A percentile compares a stretch with the other conserved stretches of the same genome.
These are phyloP conservation scores for Limenitis camilla DNA, from an alignment of 2,888 invertebrate genomes.

Conservation along the genomic window DNA sequence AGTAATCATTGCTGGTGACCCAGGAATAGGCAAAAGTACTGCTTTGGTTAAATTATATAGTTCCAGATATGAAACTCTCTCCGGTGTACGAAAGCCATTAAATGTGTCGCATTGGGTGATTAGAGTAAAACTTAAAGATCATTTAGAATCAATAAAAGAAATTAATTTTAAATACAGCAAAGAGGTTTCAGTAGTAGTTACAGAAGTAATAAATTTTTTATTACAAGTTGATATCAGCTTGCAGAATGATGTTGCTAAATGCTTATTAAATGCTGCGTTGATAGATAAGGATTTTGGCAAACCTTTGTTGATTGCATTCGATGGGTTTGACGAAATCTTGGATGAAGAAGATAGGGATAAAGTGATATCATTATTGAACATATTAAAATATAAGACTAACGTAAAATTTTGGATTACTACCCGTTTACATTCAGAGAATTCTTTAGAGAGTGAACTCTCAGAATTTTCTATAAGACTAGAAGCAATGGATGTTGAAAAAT, in stretches of 20 bases:
- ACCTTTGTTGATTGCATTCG: not conserved
- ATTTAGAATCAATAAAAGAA: not conserved
- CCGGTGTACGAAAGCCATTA: not conserved
- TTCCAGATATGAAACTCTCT: not conserved
- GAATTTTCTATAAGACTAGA: not conserved
- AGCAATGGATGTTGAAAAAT: not conserved
- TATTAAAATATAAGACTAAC: not conserved
- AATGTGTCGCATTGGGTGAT: not conserved
- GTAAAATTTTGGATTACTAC: not conserved
- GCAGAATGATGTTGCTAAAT: not conserved
- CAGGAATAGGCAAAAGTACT: conserved; percentile 5
- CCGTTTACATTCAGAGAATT: not conserved
- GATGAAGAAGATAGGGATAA: not conserved
- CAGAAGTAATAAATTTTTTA: not conserved
- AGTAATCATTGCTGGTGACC: not conserved
- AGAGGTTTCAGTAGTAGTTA: no score
- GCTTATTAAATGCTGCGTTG: not conserved
- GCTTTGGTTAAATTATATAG: not conserved
- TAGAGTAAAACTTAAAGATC: not conserved
- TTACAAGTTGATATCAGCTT: not conserved
- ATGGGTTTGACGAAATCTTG: not conserved
- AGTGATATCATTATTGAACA: not conserved
- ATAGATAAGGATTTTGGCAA: not conserved
- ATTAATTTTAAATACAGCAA: not conserved
- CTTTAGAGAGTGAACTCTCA: not conserved